phyloP scores from a whole-genome alignment of 1,140 invertebrate genomes.

The Druon quercuslanigerum region DNA sequence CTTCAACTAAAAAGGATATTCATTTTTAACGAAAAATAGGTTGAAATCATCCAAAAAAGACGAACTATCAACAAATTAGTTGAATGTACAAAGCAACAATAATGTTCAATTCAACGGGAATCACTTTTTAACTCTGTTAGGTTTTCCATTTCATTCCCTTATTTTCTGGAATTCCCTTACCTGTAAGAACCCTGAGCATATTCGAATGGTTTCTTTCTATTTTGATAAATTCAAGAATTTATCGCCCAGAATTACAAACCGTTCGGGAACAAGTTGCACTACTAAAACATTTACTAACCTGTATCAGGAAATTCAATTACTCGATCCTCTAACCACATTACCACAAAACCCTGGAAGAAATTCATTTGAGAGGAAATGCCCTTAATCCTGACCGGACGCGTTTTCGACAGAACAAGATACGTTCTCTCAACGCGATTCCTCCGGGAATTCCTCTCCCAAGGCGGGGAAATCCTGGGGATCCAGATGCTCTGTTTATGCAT shows the following conservation, averaged over 20 bases:
- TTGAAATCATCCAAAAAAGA: no score
- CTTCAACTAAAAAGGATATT: no score
- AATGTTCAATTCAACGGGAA: no score
- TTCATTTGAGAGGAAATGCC: slow-evolving; percentile 12
- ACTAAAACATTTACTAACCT: neutral
- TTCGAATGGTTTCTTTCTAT: no score
- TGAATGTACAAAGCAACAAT: no score
- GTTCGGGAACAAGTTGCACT: neutral
- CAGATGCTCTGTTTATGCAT: neutral
- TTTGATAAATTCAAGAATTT: neutral
- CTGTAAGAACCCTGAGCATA: no score
- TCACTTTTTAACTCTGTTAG: no score
- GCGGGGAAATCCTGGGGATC: neutral
- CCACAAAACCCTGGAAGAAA: slow-evolving; percentile 11
- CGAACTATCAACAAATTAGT: no score
- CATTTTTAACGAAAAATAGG: no score
- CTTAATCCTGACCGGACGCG: slow-evolving; percentile 23
- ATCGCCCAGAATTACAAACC: neutral
- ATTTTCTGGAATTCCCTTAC: no score
- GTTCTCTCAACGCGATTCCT: slow-evolving; percentile 17
- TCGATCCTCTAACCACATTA: neutral
- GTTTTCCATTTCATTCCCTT: no score
- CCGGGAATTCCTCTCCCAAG: slow-evolving; percentile 2
- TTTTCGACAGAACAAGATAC: slow-evolving; percentile 21
- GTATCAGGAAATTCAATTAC: neutral